Base-by-base conservation (phyloP, 2,888 invertebrate genomes). In the Brenthis daphne region DNA sequence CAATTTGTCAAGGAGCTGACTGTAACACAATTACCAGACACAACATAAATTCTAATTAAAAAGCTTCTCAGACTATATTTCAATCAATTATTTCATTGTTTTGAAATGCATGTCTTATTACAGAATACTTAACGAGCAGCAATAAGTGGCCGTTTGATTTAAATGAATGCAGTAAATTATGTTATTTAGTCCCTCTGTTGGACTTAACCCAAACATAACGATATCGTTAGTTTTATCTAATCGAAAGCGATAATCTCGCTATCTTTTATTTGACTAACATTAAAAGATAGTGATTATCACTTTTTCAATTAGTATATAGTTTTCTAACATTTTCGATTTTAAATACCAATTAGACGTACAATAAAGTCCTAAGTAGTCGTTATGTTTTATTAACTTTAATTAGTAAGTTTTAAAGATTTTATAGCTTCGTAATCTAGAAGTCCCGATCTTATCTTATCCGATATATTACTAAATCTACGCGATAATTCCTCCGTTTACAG, bases 31-130 rank as follows among this genome's bases (percentile, higher is more conserved):
- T 72, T 68, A 64, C 54, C 55, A 53, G 68, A 57, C 73, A 70
- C 53, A 69, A 72, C 70, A 79, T 84, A 82, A 83, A 82, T 83
- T 74, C 76, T 81, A 79, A 82, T 83, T 81, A 83, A 76, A 79
- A 69, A 64, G 61, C 68, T 56, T 57, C 56, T 63, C 58, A 50
- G 65, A 65, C 70, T 63, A 76, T 74, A 75, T 73, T 77, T 75
- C 73, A 77, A 76, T 77, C 79, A 77, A 77, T 79, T 77, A 74
- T 67, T 69, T 64, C 71, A 75, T 73, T 74, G 75, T 72, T 74
- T 71, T 72, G 74, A 75, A 74, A 74, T 74, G 65, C 68, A 66
- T 69, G 66, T 65, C 65, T 58, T 53, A 20, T 20, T 61, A 68
- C 57, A 47, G 37, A 43, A 58, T 64, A 64, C 55, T 60, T 64